These are phyloP conservation scores for Andrena bucephala DNA, from an alignment of 2,888 invertebrate species.

Conservation along the genomic window DNA sequence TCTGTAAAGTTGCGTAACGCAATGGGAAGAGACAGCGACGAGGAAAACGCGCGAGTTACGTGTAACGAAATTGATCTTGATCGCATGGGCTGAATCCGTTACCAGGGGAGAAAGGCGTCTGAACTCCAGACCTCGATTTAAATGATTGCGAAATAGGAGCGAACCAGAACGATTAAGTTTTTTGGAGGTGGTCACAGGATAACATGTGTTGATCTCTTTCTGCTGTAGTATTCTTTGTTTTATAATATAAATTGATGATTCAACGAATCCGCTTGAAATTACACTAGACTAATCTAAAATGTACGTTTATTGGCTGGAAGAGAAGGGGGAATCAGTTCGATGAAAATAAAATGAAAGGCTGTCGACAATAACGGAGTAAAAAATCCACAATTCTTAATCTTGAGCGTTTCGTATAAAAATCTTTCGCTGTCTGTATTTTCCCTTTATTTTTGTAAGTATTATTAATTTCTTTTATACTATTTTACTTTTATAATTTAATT, in stretches of 20 bases:
- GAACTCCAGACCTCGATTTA: slow-evolving; percentile 64
- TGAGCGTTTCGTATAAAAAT: too few species aligned
- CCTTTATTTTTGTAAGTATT: too few species aligned
- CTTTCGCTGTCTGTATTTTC: too few species aligned
- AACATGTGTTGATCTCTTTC: background rate
- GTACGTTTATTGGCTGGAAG: background rate
- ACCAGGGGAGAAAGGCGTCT: slow-evolving; percentile 65
- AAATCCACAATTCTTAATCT: too few species aligned
- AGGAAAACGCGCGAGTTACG: slow-evolving; percentile 24
- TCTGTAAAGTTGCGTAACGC: background rate
- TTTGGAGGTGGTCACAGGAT: slow-evolving; percentile 27
- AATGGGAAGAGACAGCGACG: background rate
- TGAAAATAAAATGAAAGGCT: too few species aligned
- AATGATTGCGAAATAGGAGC: slow-evolving; percentile 61
- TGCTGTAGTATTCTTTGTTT: slow-evolving; percentile 9
- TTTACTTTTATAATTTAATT: too few species aligned
- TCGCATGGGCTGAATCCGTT: slow-evolving; percentile 46
- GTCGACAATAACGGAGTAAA: too few species aligned
- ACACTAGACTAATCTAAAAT: background rate
- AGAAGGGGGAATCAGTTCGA: too few species aligned
- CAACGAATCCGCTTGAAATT: background rate
- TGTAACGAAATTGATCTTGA: slow-evolving; percentile 32
- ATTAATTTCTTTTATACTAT: too few species aligned
- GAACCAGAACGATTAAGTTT: slow-evolving; percentile 49
- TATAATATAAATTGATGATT: slow-evolving; percentile 29